phyloP scores from a whole-genome alignment of 2,797 vertebrate species.

The Cygnus olor region DNA sequence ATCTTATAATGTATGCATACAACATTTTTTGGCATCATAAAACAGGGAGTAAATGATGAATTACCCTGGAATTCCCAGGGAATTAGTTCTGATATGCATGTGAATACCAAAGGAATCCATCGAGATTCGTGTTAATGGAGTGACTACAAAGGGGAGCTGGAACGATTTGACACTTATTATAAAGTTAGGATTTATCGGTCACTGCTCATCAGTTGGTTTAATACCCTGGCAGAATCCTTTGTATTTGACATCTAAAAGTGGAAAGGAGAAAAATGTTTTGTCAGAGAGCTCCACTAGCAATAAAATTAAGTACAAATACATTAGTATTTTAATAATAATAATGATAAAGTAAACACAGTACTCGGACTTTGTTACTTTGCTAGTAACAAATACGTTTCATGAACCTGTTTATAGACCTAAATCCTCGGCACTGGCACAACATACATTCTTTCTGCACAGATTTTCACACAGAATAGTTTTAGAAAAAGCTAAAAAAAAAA shows the following conservation, averaged over 20 bases:
- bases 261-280: conserved; percentile 16
- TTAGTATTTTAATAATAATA: background rate
- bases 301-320: background rate
- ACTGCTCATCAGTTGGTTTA: conserved; percentile 43
- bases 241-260: conserved; percentile 28
- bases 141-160: conserved; percentile 54
- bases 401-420: background rate
- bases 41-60: conserved; percentile 47
- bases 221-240: background rate
- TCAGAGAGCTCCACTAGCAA: background rate
- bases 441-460: background rate
- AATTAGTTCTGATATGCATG: conserved; percentile 62
- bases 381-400: background rate
- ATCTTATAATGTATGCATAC: background rate
- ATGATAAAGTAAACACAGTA: background rate
- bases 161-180: conserved; percentile 36
- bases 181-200: conserved; percentile 54
- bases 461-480: background rate
- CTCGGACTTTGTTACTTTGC: background rate
- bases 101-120: conserved; percentile 50
- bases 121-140: conserved; percentile 45
- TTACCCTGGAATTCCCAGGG: conserved; percentile 51
- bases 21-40: conserved; percentile 47
- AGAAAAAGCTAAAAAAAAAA: background rate
- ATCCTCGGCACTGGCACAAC: background rate